Evolutionary conservation across 2,888 invertebrate genomes (phyloP), one percentile per base, ranked within the genome.

Genomic region (Phengaris alcon): DNA sequence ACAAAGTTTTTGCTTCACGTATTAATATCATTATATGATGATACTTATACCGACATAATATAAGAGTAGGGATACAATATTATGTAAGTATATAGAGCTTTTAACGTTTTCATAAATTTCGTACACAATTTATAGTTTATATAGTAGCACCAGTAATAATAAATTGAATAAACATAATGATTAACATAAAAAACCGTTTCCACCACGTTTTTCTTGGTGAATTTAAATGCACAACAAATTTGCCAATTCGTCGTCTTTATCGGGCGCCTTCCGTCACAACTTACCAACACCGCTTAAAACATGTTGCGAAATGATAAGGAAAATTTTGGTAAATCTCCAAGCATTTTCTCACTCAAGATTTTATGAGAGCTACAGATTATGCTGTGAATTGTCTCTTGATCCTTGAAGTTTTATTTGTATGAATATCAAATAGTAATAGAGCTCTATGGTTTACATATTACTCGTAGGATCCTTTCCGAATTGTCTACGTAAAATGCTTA

Each of bases 181-280:
- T 35, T 10, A 10, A 12, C 52, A 52, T 72, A 35, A 69, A 69
- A n/a, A n/a, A 15, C 70, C 22, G 54, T 54, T 72, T 54, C 72
- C 52, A 12, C 54, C 22, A 54, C 52, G 54, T 72, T 72, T 54
- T 72, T 72, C 72, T 13, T 54, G 10, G 70, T 70, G 52, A 72
- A 72, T 72, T 72, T 72, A 72, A 72, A 72, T 54, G 44, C 35
- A 54, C 7, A 54, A 72, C 72, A 72, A 54, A 72, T 54, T 52
- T 72, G 72, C 72, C 72, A 72, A 72, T 72, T 72, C 54, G 72
- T 72, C 72, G 54, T 13, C 35, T 54, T 72, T 72, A 72, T 72
- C 72, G 52, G 35, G 7, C 72, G 54, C 52, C 52, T 54, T 72
- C 72, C 72, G 72, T 72, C 72, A 72, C 52, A 72, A 54, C 52